Evolutionary conservation across 1,140 invertebrate species (phyloP), one percentile per base, ranked within the genome.

Genomic region (Sipha flava): DNA sequence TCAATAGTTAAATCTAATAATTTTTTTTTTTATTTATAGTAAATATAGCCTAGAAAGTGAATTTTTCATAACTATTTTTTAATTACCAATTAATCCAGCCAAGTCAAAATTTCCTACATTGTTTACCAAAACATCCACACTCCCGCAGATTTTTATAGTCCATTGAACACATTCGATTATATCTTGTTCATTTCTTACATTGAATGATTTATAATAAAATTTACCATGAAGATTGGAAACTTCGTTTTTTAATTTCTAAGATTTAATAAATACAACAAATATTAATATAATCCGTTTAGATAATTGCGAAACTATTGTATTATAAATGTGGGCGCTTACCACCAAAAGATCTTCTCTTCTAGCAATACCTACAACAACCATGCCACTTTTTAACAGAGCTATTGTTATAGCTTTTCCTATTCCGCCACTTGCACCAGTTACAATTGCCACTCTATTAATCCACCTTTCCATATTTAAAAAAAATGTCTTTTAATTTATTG

Each of bases 381-480:
- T 84, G 3, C 90, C 90, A 79, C 86, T 83, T 34, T 87, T 82
- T 0, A 88, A 86, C 23, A 91, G 82, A 0, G 83, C 82, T 70
- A 84, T 83, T 64, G 86, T 85, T 62, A 87, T 85, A 9, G 85
- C 87, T 2, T 86, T 87, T 0, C 91, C 91, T 73, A 91, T 91
- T 0, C 90, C 90, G 1, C 86, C 86, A 75, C 89, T 90, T 14
- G 89, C 89, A 5, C 88, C 91, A 12, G 90, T 91, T 10, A 92
- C 88, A 3, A 91, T 84, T 3, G 90, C 91, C 16, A 90, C 87
- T 80, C 88, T 87, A 79, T 87, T 88, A 43, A 80, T 81, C 90
- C 90, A 91, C 29, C 88, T 85, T 37, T 87, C 83, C 84, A 85
- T 72, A 4, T 12, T 37, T n/a, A 45, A 7, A 3, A 47, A 45